Percentiles rank a stretch among this genome's conserved stretches.
Conservation (phyloP, 2,888 invertebrate genomes). For the Saturnia pavonia region DNA sequence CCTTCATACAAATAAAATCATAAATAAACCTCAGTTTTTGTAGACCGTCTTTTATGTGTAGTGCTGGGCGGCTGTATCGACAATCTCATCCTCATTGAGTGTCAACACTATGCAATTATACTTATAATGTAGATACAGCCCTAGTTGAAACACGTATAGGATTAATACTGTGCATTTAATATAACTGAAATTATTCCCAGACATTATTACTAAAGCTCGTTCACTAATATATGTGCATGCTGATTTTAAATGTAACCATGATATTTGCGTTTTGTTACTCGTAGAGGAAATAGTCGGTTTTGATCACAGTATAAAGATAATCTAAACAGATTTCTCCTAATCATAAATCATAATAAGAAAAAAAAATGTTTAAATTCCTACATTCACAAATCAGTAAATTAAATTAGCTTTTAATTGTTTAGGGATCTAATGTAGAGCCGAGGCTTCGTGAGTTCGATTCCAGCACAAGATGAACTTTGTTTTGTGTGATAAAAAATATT, state of each 20-base stretch:
- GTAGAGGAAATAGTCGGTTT: not conserved
- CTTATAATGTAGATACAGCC: constrained; percentile 16
- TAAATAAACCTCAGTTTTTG: not conserved
- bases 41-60: constrained; percentile 47
- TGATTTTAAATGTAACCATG: not conserved
- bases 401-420: too few relatives aligned
- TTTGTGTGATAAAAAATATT: too few relatives aligned
- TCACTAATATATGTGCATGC: not conserved
- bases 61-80: constrained; percentile 51
- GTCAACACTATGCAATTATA: constrained; percentile 40
- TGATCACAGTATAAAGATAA: not conserved
- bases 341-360: not conserved
- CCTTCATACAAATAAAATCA: not conserved
- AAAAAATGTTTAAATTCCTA: not conserved
- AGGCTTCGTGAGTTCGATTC: too few relatives aligned
- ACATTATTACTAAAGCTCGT: not conserved
- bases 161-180: constrained; percentile 2
- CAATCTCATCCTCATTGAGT: constrained; percentile 46
- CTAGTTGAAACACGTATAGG: constrained; percentile 7
- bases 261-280: not conserved
- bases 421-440: too few relatives aligned
- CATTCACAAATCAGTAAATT: not conserved
- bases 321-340: not conserved
- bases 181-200: constrained; percentile 2
- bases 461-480: too few relatives aligned